phyloP scores from a whole-genome alignment of 1,140 invertebrate genomes.

The Penaeus japonicus region DNA sequence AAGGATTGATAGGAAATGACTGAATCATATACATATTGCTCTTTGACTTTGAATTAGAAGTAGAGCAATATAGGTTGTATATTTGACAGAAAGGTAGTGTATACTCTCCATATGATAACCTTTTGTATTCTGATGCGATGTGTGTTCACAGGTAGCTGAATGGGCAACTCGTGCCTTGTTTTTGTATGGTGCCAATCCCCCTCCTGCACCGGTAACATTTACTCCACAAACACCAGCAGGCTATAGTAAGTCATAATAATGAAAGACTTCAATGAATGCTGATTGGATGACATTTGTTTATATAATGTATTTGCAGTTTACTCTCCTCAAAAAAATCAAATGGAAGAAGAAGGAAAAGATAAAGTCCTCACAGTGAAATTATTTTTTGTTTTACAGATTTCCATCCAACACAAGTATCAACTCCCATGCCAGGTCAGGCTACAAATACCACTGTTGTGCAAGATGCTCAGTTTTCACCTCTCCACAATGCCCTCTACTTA shows the following conservation, averaged over 20 bases:
- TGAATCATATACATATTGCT: too few relatives aligned
- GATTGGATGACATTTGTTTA: too few relatives aligned
- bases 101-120: too few relatives aligned
- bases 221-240: constrained; percentile 27
- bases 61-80: too few relatives aligned
- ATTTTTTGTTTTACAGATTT: constrained; percentile 44
- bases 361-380: neutral
- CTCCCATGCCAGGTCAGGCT: constrained; percentile 54
- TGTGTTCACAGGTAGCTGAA: constrained; percentile 71
- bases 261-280: too few relatives aligned
- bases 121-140: neutral
- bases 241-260: constrained; percentile 32
- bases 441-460: constrained; percentile 63
- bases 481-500: constrained; percentile 90
- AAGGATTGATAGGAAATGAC: too few relatives aligned
- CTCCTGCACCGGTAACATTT: constrained; percentile 57
- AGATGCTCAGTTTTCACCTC: constrained; percentile 56
- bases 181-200: constrained; percentile 83
- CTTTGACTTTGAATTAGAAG: too few relatives aligned
- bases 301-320: too few relatives aligned
- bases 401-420: constrained; percentile 56
- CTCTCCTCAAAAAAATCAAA: too few relatives aligned
- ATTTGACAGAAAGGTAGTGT: too few relatives aligned
- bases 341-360: too few relatives aligned
- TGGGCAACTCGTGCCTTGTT: constrained; percentile 93